Percentiles rank a stretch among this genome's conserved stretches.
Conservation (phyloP, 2,113 vertebrate species). For the Pampusana beccarii region DNA sequence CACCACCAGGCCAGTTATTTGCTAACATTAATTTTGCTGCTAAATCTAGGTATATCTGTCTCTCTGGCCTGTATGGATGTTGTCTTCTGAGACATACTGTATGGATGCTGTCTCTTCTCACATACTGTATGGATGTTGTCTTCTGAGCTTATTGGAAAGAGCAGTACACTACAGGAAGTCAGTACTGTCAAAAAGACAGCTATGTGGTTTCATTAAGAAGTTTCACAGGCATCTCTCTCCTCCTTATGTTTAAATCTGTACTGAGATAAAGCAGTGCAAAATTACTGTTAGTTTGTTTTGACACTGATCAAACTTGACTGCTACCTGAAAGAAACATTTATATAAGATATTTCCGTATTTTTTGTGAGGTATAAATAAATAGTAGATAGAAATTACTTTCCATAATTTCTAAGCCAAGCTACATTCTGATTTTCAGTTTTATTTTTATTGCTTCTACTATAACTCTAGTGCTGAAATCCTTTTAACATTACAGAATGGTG, state of each 20-base stretch:
- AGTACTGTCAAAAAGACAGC: rapidly evolving
- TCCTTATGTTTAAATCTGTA: neutral
- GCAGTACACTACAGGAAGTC: neutral
- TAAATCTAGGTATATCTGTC: neutral
- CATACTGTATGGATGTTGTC: neutral
- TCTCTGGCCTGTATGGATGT: neutral
- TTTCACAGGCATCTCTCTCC: neutral
- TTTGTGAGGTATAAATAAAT: neutral
- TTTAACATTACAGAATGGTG: neutral
- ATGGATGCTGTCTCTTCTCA: neutral
- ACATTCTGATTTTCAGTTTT: neutral
- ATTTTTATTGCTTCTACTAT: neutral
- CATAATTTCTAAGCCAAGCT: neutral
- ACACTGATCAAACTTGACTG: neutral
- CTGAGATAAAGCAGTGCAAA: neutral
- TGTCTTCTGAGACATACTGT: neutral
- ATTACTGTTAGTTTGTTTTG: neutral
- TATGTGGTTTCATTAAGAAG: neutral
- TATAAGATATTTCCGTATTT: neutral
- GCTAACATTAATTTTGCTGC: neutral
- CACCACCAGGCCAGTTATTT: neutral
- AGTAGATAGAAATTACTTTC: neutral
- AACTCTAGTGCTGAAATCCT: neutral
- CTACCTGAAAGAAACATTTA: neutral
- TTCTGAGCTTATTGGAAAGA: neutral